Conservation (phyloP, 1,140 invertebrate genomes). For the Ceratina australensis region DNA sequence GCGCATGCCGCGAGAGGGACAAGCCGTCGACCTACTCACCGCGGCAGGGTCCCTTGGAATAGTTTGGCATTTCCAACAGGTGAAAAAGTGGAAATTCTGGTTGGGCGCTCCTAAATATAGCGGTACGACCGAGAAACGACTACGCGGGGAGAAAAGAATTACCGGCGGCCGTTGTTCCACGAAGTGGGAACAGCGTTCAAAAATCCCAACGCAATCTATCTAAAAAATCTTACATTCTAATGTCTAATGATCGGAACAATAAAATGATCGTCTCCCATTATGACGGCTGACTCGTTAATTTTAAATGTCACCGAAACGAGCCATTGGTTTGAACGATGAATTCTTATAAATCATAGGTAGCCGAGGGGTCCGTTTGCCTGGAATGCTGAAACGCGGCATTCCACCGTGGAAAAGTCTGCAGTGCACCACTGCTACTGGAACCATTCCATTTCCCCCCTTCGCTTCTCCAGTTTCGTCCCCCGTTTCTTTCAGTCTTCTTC, state of each 20-base stretch:
- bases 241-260: too few species aligned
- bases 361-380: slow-evolving; percentile 29
- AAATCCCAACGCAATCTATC: too few species aligned
- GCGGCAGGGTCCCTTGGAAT: neutral
- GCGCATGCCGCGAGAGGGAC: neutral
- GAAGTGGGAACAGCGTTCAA: too few species aligned
- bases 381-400: slow-evolving; percentile 53
- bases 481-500: too few species aligned
- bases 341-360: slow-evolving; percentile 27
- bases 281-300: too few species aligned
- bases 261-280: too few species aligned
- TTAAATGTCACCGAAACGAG: too few species aligned
- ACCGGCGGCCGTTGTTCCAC: too few species aligned
- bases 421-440: slow-evolving; percentile 7
- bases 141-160: too few species aligned
- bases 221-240: too few species aligned
- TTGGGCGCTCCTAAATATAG: neutral
- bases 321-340: slow-evolving; percentile 7
- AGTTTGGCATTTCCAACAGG: slow-evolving; percentile 43
- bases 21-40: neutral
- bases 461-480: neutral
- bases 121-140: neutral
- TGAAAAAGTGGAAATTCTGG: slow-evolving; percentile 50
- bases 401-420: slow-evolving; percentile 38
- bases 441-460: slow-evolving; percentile 25